Base-by-base conservation (phyloP, 2,888 invertebrate genomes). In the Drosophila anceps region DNA sequence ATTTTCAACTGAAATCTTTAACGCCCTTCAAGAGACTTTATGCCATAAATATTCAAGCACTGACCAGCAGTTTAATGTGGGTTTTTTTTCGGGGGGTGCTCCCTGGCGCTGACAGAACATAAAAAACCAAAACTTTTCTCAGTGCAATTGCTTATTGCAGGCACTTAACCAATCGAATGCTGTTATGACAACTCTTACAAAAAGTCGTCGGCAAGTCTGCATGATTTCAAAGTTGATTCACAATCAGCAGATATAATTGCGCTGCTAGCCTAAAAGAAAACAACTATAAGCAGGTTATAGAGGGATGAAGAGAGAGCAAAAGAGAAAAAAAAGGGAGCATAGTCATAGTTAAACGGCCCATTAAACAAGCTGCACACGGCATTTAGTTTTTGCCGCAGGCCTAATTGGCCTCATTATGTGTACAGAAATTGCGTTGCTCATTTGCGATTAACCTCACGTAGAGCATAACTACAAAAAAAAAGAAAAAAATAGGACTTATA, bases 351-450 rank as follows among this genome's bases (percentile, higher is more conserved):
- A 81, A 86, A 50, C 75, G 84, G 54, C 44, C 89, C 82, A 84
- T 84, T 84, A 88, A 79, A 83, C 68, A 86, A 67, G 66, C 84
- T 86, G 86, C 79, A 73, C 87, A 88, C 84, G 87, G 88, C 82
- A 84, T 86, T 88, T 86, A 84, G 87, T 86, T 86, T 84, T 67
- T 81, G 88, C 86, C 87, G 64, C 65, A 69, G 74, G 88, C 81
- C 76, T 88, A 88, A 86, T 90, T 86, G 90, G 81, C 65, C 84
- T 86, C 86, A 90, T 88, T 90, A 86, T 73, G 84, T 73, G 55
- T 48, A 69, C 79, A 68, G 82, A 67, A 84, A 74, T 58, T 61
- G 70, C 55, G 65, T 65, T 87, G 80, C 85, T 84, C 85, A 77
- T 84, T 89, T 79, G 83, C 74, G 83, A 84, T 84, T 84, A 89